Conservation (phyloP, 2,888 invertebrate genomes). For the Dastarcus helophoroides region DNA sequence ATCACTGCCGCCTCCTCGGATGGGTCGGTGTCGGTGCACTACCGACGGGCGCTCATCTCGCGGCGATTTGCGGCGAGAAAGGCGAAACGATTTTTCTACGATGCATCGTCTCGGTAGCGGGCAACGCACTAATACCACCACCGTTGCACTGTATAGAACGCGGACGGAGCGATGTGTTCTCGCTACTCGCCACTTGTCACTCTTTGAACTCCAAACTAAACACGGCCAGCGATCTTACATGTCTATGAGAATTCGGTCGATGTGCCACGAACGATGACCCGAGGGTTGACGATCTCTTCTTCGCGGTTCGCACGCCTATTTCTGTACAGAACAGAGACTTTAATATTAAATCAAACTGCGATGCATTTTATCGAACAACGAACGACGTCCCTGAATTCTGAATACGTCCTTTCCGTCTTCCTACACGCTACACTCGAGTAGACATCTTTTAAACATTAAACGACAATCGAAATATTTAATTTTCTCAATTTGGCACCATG, state of each 20-base stretch:
- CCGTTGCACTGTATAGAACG: slow-evolving; percentile 8
- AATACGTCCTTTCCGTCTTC: too few species aligned
- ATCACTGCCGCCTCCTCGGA: slow-evolving; percentile 1
- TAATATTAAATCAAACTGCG: too few species aligned
- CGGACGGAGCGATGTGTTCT: slow-evolving; percentile 14
- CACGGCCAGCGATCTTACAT: slow-evolving; percentile 26
- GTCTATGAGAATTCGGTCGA: slow-evolving; percentile 30
- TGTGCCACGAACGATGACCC: slow-evolving; percentile 20
- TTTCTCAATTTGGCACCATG: too few species aligned
- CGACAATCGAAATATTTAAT: too few species aligned
- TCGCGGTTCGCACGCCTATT: slow-evolving; percentile 22
- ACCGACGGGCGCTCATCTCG: background rate
- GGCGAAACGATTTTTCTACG: background rate
- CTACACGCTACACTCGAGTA: too few species aligned
- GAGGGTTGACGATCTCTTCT: slow-evolving; percentile 21
- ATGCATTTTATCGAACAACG: too few species aligned
- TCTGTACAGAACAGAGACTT: slow-evolving; percentile 24
- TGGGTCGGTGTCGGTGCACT: too few species aligned
- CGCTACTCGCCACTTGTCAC: slow-evolving; percentile 21
- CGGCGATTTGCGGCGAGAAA: background rate
- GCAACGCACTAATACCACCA: slow-evolving; percentile 1
- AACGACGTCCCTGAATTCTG: too few species aligned
- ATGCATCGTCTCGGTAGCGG: too few species aligned
- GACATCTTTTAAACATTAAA: too few species aligned
- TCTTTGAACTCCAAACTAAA: slow-evolving; percentile 25